Base-by-base conservation (phyloP, 2,797 vertebrate genomes). In the Karalla daura region DNA sequence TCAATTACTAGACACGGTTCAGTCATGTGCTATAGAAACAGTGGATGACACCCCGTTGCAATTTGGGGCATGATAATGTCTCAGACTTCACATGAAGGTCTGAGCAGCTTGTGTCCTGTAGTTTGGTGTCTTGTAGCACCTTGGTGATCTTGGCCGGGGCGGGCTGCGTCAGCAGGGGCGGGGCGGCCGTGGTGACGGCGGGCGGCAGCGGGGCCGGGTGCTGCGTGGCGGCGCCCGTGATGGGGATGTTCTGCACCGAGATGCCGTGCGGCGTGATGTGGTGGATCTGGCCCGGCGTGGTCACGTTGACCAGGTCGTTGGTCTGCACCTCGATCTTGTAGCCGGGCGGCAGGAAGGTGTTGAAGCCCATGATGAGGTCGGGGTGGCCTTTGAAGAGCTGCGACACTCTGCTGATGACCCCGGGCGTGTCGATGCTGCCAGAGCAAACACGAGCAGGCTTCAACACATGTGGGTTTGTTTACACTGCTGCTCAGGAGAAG, bases 271-370 rank as follows among this genome's bases (percentile, higher is more conserved):
- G 95, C 28, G 97, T 97, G 86, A 99, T 99, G 92, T 99, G 97
- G 89, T 99, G 98, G 80, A 99, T 98, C 87, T 99, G 98, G 47
- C 96, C 96, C 0, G 98, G 98, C 2, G 98, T 99, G 0, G 97
- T 99, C 85, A 99, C 98, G 0, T 98, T 99, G 83, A 99, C 98
- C 91, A 99, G 90, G 79, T 99, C 97, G 2, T 98, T 98, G 5
- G 95, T 97, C 87, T 98, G 97, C 81, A 99, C 98, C 89, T 99
- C 98, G 1, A 99, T 99, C 91, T 99, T 99, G 94, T 99, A 99
- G 46, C 98, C 98, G 0, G 98, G 98, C 0, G 98, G 98, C 85
- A 99, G 91, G 90, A 99, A 99, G 47, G 98, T 99, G 88, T 99
- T 99, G 88, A 99, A 99, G 62, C 98, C 98, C 98, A 99, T 99